Evolutionary conservation across 2,113 vertebrate species (phyloP), one percentile per base, ranked within the genome.

Genomic region (Rhineura floridana): DNA sequence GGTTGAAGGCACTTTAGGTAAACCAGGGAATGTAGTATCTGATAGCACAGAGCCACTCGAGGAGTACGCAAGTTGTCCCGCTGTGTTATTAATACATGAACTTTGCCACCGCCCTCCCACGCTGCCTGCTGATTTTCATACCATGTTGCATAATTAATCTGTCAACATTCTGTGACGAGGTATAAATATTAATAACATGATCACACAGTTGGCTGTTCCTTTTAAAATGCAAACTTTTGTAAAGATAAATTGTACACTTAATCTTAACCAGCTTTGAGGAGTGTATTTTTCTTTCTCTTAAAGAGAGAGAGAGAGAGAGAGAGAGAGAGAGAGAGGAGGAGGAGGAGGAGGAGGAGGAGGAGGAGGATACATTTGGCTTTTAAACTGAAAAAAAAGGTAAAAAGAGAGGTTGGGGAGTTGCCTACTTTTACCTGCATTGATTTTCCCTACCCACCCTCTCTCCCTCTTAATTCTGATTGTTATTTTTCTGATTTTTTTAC

Each of bases 111-210:
- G 28, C 91, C 95, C 94, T 88, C 94, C 94, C 94, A 95, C 73
- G 62, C 94, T 95, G 96, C 95, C 96, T 96, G 95, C 96, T 96
- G 96, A 94, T 95, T 97, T 96, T 94, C 93, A 93, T 94, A 92
- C 96, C 94, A 92, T 93, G 90, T 96, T 97, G 95, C 97, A 97
- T 97, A 97, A 97, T 97, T 97, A 97, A 97, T 97, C 96, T 96
- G 96, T 97, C 97, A 97, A 97, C 96, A 97, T 97, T 95, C 92
- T 55, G 92, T 97, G 96, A 96, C 94, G 94, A 94, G 91, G 94
- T 94, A 97, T 97, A 97, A 97, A 97, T 97, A 97, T 97, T 97
- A 97, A 97, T 97, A 96, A 96, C 95, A 91, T 36, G 93, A 97
- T 96, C 96, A 96, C 93, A 96, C 95, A 93, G 95, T 95, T 91